Percentiles rank a stretch among this genome's conserved stretches.
These are phyloP conservation scores for Argyrosomus japonicus DNA, from an alignment of 2,113 vertebrate genomes.

Conservation along the genomic window DNA sequence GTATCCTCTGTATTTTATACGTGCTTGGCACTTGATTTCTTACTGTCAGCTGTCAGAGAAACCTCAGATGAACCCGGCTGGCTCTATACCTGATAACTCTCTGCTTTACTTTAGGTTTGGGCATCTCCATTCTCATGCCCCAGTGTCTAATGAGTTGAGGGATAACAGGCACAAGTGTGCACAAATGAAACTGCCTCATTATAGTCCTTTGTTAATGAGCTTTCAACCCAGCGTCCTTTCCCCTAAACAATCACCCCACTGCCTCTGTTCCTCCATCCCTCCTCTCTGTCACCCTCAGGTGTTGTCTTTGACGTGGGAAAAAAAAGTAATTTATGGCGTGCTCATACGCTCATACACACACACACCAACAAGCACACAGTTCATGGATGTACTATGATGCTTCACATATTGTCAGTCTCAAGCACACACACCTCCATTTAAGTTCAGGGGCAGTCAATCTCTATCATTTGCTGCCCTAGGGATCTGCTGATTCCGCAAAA, in stretches of 20 bases:
- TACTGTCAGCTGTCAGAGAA: constrained; percentile 36
- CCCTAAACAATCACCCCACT: background rate
- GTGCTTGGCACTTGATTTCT: constrained; percentile 27
- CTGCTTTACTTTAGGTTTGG: constrained; percentile 10
- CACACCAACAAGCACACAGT: background rate
- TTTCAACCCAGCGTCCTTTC: background rate
- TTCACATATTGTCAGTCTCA: constrained; percentile 42
- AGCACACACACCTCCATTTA: constrained; percentile 29
- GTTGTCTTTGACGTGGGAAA: constrained; percentile 8
- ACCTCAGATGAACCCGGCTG: constrained; percentile 34
- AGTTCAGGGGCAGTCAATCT: constrained; percentile 45
- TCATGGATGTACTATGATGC: constrained; percentile 4
- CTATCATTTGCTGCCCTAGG: constrained; percentile 13
- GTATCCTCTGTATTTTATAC: constrained; percentile 26
- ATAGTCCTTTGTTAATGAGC: constrained; percentile 67
- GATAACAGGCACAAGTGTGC: constrained; percentile 49
- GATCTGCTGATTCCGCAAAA: constrained; percentile 4
- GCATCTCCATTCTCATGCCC: constrained; percentile 21
- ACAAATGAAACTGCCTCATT: constrained; percentile 61
- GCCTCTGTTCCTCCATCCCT: constrained; percentile 3
- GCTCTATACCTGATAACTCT: constrained; percentile 28
- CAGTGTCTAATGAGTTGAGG: constrained; percentile 53
- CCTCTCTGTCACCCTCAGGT: constrained; percentile 36
- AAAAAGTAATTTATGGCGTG: constrained; percentile 16
- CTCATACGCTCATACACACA: background rate